Conservation (phyloP, 1,140 invertebrate species). For the Drosophila guanche region DNA sequence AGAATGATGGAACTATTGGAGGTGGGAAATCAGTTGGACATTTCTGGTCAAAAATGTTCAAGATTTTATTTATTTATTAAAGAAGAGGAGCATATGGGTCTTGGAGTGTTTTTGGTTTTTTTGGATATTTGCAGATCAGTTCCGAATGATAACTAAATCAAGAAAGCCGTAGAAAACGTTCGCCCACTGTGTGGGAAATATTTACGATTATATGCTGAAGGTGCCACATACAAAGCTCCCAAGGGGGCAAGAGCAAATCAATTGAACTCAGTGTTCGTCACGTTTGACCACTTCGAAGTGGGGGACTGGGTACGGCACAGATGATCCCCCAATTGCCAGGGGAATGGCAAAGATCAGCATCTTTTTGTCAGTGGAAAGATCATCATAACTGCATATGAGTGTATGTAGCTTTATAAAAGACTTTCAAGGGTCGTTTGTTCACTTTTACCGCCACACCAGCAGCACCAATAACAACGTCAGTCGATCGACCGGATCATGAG, state of each 20-base stretch:
- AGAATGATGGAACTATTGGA: too few species aligned
- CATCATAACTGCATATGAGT: slow-evolving; percentile 22
- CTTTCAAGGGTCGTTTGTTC: slow-evolving; percentile 41
- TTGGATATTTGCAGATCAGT: too few species aligned
- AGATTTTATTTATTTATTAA: too few species aligned
- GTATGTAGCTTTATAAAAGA: slow-evolving; percentile 10
- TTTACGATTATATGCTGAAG: neutral
- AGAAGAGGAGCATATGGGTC: too few species aligned
- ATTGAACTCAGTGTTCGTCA: slow-evolving; percentile 61
- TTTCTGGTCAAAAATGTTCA: too few species aligned
- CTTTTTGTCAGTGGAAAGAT: slow-evolving; percentile 8
- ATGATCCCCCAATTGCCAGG: neutral
- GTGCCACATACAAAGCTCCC: slow-evolving; percentile 37
- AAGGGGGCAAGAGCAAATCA: slow-evolving; percentile 45
- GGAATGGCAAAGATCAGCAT: slow-evolving; percentile 18
- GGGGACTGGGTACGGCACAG: neutral
- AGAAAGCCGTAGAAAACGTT: slow-evolving; percentile 47
- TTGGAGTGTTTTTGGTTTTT: too few species aligned
- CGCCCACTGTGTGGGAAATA: slow-evolving; percentile 15
- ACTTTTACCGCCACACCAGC: slow-evolving; percentile 41
- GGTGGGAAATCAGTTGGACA: too few species aligned
- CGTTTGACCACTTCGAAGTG: slow-evolving; percentile 60
- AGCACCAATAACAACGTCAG: slow-evolving; percentile 7
- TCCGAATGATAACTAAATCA: too few species aligned
- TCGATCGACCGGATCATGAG: slow-evolving; percentile 2